Evolutionary conservation across 37 sponge, comb jelly and placozoan species (phyloP), one percentile per base, ranked within the genome.

Genomic region (Amphimedon queenslandica): DNA sequence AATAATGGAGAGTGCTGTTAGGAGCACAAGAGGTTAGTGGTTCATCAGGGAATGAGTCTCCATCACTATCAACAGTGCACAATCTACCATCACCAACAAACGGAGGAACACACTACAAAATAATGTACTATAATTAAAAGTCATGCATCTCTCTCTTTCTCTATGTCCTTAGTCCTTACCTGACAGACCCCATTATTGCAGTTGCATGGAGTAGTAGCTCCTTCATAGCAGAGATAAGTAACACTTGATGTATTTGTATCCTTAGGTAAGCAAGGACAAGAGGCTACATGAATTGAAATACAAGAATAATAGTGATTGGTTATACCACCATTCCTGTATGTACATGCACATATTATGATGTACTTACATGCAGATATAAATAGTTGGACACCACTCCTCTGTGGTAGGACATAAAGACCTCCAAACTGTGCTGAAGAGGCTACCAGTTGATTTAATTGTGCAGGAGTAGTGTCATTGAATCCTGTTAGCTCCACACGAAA

Each of bases 21-120:
- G 68, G 38, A 2, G 58, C 18, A 63, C 18, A 29, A 13, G 8
- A 18, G 13, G 13, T 13, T 47, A 85, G 60, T 40, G 75, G 53
- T 58, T 53, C 37, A 16, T 73, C 70, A 30, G 85, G 85, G 60
- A 47, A 85, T 6, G 40, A 55, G 40, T 85, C 85, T 13, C 66
- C 56, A 40, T 85, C 85, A 36, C 58, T 34, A 51, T 85, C 85
- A 29, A 72, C 0, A 47, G 85, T 85, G 25, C 85, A 85, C n/a
- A 13, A 27, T 0, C 32, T 13, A 11, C 85, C 85, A 78, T 85
- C 80, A 24, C 85, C 85, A 66, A 79, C 80, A 70, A 37, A 72
- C 16, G 85, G 85, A 11, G 24, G n/a, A 1, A 24, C 21, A 35
- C 85, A 85, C 85, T 85, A 69, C 2, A 5, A 5, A 24, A 28